Conservation (phyloP, 2,113 vertebrate species). For the Colistium nudipinnis region DNA sequence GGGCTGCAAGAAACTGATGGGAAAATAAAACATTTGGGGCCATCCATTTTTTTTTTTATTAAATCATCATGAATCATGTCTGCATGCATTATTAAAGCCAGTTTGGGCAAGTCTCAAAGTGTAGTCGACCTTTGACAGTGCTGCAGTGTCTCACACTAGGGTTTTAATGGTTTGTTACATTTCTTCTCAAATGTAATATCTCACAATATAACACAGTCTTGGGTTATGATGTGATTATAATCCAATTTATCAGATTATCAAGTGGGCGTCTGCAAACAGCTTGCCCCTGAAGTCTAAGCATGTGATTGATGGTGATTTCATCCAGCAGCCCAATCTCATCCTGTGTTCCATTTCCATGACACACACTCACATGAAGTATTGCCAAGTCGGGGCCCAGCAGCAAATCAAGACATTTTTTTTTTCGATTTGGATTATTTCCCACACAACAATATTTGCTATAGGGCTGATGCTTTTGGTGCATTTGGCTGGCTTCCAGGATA, state of each 20-base stretch:
- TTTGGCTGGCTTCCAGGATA: slow-evolving; percentile 41
- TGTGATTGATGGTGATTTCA: background rate
- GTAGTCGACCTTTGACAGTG: background rate
- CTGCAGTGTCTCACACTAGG: background rate
- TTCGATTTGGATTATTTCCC: background rate
- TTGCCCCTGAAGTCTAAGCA: too few species aligned
- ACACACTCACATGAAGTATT: too few species aligned
- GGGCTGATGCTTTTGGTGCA: background rate
- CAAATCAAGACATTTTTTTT: background rate
- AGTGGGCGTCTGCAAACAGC: too few species aligned
- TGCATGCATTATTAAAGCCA: background rate
- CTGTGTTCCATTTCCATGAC: too few species aligned
- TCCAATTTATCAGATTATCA: too few species aligned
- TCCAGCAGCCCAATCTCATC: too few species aligned
- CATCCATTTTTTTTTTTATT: background rate
- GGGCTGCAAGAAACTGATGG: background rate
- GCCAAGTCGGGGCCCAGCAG: too few species aligned
- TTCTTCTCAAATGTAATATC: background rate
- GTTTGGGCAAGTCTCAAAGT: background rate
- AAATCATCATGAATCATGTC: background rate
- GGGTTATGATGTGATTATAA: background rate
- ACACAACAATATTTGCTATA: background rate
- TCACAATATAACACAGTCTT: too few species aligned
- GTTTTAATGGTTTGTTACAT: background rate
- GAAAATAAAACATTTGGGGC: background rate